Conservation (phyloP, 2,797 vertebrate genomes). For the Sebastes dallii region DNA sequence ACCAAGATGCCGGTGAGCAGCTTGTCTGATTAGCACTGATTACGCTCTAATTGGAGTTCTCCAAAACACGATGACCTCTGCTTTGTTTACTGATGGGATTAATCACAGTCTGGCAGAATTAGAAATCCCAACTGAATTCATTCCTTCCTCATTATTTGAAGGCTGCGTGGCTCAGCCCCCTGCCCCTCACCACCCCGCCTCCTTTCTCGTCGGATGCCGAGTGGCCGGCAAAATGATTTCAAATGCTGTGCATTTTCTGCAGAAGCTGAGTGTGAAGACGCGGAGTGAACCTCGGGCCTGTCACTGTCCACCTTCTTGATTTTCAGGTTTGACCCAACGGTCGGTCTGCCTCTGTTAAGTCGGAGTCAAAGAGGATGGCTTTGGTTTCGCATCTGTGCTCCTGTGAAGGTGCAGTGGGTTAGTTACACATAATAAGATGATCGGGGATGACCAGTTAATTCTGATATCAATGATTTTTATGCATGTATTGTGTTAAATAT, state of each 20-base stretch:
- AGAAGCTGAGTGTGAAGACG: neutral
- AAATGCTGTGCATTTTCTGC: neutral
- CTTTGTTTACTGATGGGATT: slow-evolving; percentile 88
- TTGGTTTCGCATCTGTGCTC: neutral
- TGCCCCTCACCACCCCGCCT: slow-evolving; percentile 2
- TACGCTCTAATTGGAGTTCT: slow-evolving; percentile 86
- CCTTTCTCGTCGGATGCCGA: slow-evolving; percentile 12
- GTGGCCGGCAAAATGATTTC: slow-evolving; percentile 6
- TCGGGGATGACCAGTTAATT: neutral
- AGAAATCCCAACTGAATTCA: slow-evolving; percentile 78
- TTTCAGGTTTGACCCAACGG: neutral
- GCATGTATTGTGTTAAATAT: neutral
- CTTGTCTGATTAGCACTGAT: slow-evolving; percentile 85
- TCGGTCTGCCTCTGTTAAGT: neutral
- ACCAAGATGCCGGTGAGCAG: slow-evolving; percentile 80
- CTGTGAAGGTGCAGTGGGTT: neutral
- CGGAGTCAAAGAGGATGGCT: neutral
- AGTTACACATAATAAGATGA: neutral
- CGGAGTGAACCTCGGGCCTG: neutral
- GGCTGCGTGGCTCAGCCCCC: slow-evolving; percentile 19
- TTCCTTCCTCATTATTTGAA: slow-evolving; percentile 76
- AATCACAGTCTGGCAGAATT: slow-evolving; percentile 81
- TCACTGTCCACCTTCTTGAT: neutral
- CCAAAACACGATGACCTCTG: slow-evolving; percentile 87
- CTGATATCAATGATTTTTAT: neutral